Base-by-base conservation (phyloP, 2,113 vertebrate species). In the Meriones unguiculatus region DNA sequence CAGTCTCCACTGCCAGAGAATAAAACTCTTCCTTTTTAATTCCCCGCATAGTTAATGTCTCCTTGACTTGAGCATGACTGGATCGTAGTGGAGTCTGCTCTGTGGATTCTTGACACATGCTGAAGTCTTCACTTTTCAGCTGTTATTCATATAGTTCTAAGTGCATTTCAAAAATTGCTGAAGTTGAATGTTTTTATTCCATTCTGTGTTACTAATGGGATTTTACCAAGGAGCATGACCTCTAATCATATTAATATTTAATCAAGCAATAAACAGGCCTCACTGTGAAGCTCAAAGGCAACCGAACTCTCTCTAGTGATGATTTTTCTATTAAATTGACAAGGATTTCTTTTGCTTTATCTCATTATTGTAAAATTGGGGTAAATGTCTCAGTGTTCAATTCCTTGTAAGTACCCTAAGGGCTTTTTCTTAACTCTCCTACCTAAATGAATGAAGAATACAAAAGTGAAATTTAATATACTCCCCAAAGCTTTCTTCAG, bases 171-270 rank as follows among this genome's bases (percentile, higher is more conserved):
- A 92, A 90, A 94, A 91, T 94, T 93, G 64, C 85, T 97, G 80
- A 93, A 97, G 20, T 13, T 88, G 50, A 93, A 92, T 95, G 46
- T 87, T 97, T 80, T 50, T 67, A 52, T 9, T 88, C 46, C 25
- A 89, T 85, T 89, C 5, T 95, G 92, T 95, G 65, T 98, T 96
- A 91, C 81, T 97, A 98, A 97, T 95, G 96, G 85, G 90, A 97
- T 98, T 98, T 98, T 95, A 97, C 95, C 88, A 98, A 96, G 96
- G 81, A 96, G 5, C 72, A 91, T 87, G 96, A 97, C 91, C 90
- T 98, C 75, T 97, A 97, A 96, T 97, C 94, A 86, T 87, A 97
- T 98, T 97, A 98, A 93, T 98, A 98, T 97, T 98, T 98, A 95
- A 98, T 97, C 77, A 97, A 97, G 97, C 89, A 96, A 96, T 97